Evolutionary conservation across 2,888 invertebrate species (phyloP).

Genomic region (Tineola bisselliella): DNA sequence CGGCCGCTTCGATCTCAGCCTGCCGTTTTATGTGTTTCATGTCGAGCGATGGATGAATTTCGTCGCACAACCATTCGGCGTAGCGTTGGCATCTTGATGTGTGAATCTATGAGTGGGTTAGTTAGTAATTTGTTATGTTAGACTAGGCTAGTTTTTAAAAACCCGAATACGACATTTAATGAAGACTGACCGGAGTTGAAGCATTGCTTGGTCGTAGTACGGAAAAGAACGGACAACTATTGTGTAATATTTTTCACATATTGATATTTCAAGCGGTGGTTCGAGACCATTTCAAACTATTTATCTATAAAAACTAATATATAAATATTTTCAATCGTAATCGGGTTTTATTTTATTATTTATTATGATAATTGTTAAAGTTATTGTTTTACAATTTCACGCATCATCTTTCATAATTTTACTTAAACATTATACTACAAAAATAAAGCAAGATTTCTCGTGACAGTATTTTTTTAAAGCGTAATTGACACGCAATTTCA

Average conservation of each 20-base stretch:
- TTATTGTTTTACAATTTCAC: background rate
- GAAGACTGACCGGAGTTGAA: no score
- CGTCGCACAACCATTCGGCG: conserved; percentile 83
- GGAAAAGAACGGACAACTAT: no score
- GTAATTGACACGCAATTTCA: no score
- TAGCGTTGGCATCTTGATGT: conserved; percentile 86
- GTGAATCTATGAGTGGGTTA: conserved; percentile 77
- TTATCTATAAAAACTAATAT: no score
- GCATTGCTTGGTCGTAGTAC: no score
- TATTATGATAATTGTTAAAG: background rate
- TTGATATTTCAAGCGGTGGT: no score
- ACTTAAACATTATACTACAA: background rate
- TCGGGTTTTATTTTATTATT: no score
- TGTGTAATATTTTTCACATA: no score
- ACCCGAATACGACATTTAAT: no score
- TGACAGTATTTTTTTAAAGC: background rate
- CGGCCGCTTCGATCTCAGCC: conserved; percentile 47
- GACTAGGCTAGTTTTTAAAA: background rate
- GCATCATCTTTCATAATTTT: background rate
- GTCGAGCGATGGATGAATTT: conserved; percentile 84
- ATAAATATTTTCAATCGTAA: no score
- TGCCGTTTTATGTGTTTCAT: conserved; percentile 50
- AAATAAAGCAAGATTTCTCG: background rate
- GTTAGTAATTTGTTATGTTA: conserved; percentile 13
- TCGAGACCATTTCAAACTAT: no score